phyloP scores from a whole-genome alignment of 1,140 invertebrate species.

The Eriocheir sinensis region DNA sequence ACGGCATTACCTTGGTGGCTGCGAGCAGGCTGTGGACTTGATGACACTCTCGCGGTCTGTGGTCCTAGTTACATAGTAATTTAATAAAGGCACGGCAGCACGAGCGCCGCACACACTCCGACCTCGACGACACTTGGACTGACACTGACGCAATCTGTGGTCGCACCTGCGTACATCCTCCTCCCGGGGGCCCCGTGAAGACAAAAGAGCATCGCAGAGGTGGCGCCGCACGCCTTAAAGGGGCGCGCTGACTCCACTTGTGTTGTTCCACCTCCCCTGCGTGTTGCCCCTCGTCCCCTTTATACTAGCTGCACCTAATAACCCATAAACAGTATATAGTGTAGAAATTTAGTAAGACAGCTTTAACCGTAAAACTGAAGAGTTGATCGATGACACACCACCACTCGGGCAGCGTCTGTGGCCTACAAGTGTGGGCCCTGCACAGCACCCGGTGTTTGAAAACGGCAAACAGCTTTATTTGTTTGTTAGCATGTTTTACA shows the following conservation, averaged over 20 bases:
- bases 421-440: too few relatives aligned
- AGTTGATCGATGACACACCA: too few relatives aligned
- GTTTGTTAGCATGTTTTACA: neutral
- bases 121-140: neutral
- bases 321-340: too few relatives aligned
- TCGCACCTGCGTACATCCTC: constrained; percentile 8
- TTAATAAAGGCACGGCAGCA: neutral
- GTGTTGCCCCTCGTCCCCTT: neutral
- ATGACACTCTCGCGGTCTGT: neutral
- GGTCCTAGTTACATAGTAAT: constrained; percentile 6
- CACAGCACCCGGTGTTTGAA: too few relatives aligned
- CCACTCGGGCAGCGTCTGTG: too few relatives aligned
- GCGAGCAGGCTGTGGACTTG: neutral
- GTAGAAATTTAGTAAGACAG: too few relatives aligned
- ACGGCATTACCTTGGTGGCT: neutral
- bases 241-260: neutral
- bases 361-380: too few relatives aligned
- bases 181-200: neutral
- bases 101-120: neutral
- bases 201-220: neutral
- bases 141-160: constrained; percentile 7
- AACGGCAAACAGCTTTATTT: neutral
- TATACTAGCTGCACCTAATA: neutral
- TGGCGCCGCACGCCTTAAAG: neutral
- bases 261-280: neutral